Conservation (phyloP, 1,140 invertebrate species). For the Zaprionus vittiger region DNA sequence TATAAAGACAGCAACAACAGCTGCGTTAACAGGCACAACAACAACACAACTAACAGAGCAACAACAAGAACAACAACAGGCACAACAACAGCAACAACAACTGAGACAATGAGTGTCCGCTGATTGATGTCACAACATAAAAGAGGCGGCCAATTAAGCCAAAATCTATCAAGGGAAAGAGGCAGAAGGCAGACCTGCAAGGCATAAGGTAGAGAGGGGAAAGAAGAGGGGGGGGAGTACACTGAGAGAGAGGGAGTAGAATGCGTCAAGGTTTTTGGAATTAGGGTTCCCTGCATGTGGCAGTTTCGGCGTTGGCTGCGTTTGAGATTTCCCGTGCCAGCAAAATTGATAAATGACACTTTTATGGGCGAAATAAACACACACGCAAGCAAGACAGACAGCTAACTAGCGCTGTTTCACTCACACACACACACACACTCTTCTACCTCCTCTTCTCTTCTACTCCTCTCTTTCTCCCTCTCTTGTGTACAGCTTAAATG, state of each 20-base stretch:
- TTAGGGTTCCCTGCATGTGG: constrained; percentile 58
- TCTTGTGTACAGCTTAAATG: constrained; percentile 66
- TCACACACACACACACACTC: background rate
- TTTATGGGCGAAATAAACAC: constrained; percentile 76
- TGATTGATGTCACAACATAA: constrained; percentile 79
- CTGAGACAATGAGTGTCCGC: constrained; percentile 59
- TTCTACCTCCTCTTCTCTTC: background rate
- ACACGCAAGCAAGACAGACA: constrained; percentile 30
- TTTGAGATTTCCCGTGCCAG: constrained; percentile 51
- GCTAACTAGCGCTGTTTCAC: background rate
- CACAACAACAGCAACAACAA: background rate
- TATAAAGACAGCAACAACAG: constrained; percentile 24
- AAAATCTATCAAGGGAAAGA: constrained; percentile 65
- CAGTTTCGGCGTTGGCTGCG: constrained; percentile 24
- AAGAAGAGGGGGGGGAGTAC: background rate
- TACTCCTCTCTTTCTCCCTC: constrained; percentile 16
- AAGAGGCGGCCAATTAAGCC: constrained; percentile 75
- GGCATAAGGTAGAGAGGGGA: constrained; percentile 8
- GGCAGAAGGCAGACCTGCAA: background rate
- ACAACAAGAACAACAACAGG: constrained; percentile 13
- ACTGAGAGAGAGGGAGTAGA: background rate
- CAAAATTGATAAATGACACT: constrained; percentile 81
- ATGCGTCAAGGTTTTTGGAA: constrained; percentile 14
- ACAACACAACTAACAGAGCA: constrained; percentile 7
- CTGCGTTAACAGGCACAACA: background rate